Evolutionary conservation across 1,140 invertebrate species (phyloP), one percentile per base, ranked within the genome.

Genomic region (Apis cerana): DNA sequence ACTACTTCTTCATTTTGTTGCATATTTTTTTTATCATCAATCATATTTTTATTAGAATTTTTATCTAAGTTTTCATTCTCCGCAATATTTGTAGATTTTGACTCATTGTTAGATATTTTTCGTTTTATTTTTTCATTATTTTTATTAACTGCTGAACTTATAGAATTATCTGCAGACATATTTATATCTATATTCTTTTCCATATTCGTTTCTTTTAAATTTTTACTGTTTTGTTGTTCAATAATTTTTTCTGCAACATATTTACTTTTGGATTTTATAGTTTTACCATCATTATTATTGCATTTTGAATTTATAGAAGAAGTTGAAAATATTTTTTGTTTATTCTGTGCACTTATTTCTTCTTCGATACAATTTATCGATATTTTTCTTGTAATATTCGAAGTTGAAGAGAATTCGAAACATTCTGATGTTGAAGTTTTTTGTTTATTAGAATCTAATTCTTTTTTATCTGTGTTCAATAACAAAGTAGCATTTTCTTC

Each of bases 381-480:
- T 83, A 59, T 81, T 67, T 68, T 82, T 62, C 27, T 54, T 9
- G 62, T 62, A 65, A 77, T 43, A n/a, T 59, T 71, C 4, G 71
- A 59, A 58, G 17, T 75, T 52, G 67, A 81, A 43, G 62, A 67
- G 12, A 11, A 61, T 58, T 84, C 80, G 9, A 58, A 64, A 75
- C 27, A 50, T 77, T 91, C 89, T 80, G 88, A 81, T 43, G 86
- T 85, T 10, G 27, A 61, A 33, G 74, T 82, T 70, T 74, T 87
- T 65, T 85, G 85, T 75, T 91, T 89, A 9, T 86, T 80, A 62
- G 75, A 67, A 80, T 91, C 89, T 80, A 80, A 80, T 76, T 43
- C 33, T 58, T 70, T 83, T 50, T 83, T 62, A 69, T 70, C 72
- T 74, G 19, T 67, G 70, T 87, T 90, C 52, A 87, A 87, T 59